Evolutionary conservation across 2,888 invertebrate genomes (phyloP), one percentile per base, ranked within the genome.

Genomic region (Maniola hyperantus): DNA sequence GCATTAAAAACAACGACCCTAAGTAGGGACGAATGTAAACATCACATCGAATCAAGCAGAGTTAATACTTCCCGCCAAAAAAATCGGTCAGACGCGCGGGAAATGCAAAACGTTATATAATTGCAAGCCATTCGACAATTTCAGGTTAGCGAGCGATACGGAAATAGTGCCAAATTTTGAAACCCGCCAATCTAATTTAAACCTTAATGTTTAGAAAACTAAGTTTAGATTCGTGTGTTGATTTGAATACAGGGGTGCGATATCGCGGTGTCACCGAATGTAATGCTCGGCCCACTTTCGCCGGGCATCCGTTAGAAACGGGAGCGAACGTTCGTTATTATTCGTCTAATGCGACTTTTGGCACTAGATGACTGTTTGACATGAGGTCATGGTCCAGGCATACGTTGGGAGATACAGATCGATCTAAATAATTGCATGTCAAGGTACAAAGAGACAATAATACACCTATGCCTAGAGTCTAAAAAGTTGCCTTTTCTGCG

Each of bases 311-410:
- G 84, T 74, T 78, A 72, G 76, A 75, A 84, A 79, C 73, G 78
- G 76, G 85, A 83, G 73, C 85, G 77, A 77, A 74, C 76, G 74
- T 66, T 83, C 74, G 82, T 83, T 82, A 79, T 80, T 81, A 78
- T 81, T 81, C 80, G 80, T 77, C 77, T 83, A 81, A 83, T 80
- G 77, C 74, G 84, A 83, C 82, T 83, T 83, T 83, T 78, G 76
- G 80, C 76, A 76, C 75, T 78, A 75, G 76, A 59, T 42, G 15
- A 63, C 48, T 51, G 50, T 15, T 44, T n/a, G n/a, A 48, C n/a
- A 20, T 48, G 53, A 54, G 53, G 39, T 26, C 53, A 64, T 15
- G 34, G 36, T 20, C 18, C 5, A 57, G 15, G 13, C 20, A 48
- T 18, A 13, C 26, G 20, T 15, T 34, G 54, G 15, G 54, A 54